Conservation (phyloP, 2,113 vertebrate genomes). For the Laticauda laticaudata region DNA sequence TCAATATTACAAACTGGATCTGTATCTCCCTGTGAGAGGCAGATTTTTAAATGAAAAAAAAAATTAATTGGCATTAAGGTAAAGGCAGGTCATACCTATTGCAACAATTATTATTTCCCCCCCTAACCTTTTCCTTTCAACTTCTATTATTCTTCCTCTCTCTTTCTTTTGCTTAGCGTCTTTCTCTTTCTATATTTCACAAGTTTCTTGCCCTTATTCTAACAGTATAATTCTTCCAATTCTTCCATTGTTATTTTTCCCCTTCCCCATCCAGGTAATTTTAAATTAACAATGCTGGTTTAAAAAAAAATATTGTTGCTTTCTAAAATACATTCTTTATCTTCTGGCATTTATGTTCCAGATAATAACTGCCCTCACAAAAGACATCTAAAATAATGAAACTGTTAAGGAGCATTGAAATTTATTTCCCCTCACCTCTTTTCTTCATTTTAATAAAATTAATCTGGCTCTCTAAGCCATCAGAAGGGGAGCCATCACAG, state of each 20-base stretch:
- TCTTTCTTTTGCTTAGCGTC: not conserved
- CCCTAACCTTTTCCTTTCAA: not conserved
- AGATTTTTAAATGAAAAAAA: constrained; percentile 46
- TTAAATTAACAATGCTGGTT: constrained; percentile 48
- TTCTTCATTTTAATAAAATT: constrained; percentile 70
- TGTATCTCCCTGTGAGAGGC: constrained; percentile 16
- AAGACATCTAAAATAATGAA: constrained; percentile 66
- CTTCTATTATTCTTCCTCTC: not conserved
- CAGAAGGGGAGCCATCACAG: constrained; percentile 59
- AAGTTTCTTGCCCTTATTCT: not conserved
- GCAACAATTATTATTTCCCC: constrained; percentile 10
- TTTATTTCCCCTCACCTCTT: constrained; percentile 34
- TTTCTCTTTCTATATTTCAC: not conserved
- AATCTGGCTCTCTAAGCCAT: constrained; percentile 64
- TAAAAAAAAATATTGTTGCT: constrained; percentile 47
- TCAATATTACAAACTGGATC: constrained; percentile 20
- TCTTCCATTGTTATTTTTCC: constrained; percentile 15
- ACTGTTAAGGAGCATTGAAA: constrained; percentile 59
- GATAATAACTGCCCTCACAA: constrained; percentile 63
- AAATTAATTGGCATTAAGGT: constrained; percentile 53
- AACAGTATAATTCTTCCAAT: constrained; percentile 25
- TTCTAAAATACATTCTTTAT: constrained; percentile 56
- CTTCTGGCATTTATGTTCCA: constrained; percentile 52
- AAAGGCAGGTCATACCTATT: constrained; percentile 38
- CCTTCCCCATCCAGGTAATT: constrained; percentile 27